Base-by-base conservation (phyloP, 1,140 invertebrate genomes). In the Drosophila albomicans region DNA sequence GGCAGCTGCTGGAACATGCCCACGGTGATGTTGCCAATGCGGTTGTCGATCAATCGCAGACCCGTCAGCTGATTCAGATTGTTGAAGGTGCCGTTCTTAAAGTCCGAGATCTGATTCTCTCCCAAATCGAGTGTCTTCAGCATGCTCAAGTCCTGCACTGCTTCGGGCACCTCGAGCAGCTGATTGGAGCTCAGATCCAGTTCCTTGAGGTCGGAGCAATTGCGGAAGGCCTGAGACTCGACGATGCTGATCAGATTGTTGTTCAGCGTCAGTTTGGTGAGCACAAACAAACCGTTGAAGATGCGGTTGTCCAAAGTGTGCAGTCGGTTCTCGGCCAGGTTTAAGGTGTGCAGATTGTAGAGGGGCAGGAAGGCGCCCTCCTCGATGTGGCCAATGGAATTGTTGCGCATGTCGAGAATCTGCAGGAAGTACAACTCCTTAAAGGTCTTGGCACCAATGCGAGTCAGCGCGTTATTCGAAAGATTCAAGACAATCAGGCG, bases 121-220 rank as follows among this genome's bases (percentile, higher is more conserved):
- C 96, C 96, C 51, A 98, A 93, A 93, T 98, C 96, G 16, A 98
- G 93, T 1, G 96, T 97, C 87, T 95, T 95, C 65, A 98, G 93
- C 86, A 96, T 94, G 71, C 95, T 94, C 94, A 98, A 94, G 81
- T 96, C 95, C 82, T 95, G 94, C 65, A 98, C 93, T 8, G 96
- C 96, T 48, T 94, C 93, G 1, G 97, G 97, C 52, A 98, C 94
- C 66, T 93, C 93, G 46, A 94, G 94, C 74, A 98, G 93, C 86
- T 94, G 94, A 93, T 98, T 99, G 16, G 95, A 95, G 86, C 96
- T 96, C 58, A 98, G 93, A 92, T 98, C 96, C 65, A 99, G 93
- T 78, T 97, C 97, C 89, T 95, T 95, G 45, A 96, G 93, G 93
- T 95, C 94, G 30, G 95, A 97, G 88, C 96, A 96, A 93, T 97